A percentile compares a stretch with the other conserved stretches of the same genome.
phyloP scores from a whole-genome alignment of 2,888 invertebrate species.

The Eristalis tenax region DNA sequence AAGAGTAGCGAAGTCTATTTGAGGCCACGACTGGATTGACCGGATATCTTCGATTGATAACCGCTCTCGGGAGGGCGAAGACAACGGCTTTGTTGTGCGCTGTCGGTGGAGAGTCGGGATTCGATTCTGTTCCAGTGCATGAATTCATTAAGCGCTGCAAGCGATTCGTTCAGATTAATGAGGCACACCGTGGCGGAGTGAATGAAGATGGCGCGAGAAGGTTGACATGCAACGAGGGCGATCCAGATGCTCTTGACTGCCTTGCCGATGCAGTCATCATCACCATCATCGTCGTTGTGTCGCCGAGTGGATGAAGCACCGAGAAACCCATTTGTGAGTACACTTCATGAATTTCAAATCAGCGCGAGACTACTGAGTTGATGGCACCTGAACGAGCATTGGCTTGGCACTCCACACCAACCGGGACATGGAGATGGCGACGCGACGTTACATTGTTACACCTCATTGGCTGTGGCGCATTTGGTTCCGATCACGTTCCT shows the following conservation, averaged over 20 bases:
- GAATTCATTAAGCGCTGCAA: not conserved
- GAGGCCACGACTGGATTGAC: not conserved
- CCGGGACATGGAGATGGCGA: not conserved
- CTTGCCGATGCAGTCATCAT: not conserved
- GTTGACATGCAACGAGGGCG: not conserved
- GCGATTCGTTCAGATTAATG: not conserved
- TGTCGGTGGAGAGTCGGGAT: not conserved
- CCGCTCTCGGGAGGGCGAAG: not conserved
- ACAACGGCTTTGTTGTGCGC: not conserved
- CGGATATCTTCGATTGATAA: not conserved
- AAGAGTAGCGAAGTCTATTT: not conserved
- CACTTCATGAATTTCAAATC: slow-evolving; percentile 57
- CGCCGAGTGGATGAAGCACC: not conserved
- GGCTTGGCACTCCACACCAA: not conserved
- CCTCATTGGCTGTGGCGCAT: slow-evolving; percentile 10
- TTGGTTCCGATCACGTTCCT: slow-evolving; percentile 58
- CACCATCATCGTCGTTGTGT: not conserved
- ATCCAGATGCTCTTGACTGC: not conserved
- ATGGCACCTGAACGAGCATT: not conserved
- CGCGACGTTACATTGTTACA: slow-evolving; percentile 2
- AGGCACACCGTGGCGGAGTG: not conserved
- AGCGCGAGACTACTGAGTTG: not conserved
- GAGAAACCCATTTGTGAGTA: slow-evolving; percentile 2
- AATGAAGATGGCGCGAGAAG: not conserved
- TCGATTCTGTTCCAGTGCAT: not conserved